A percentile compares a stretch with the other conserved stretches of the same genome.
Evolutionary conservation across 1,140 invertebrate species (phyloP).

Genomic region (Amyelois transitella): DNA sequence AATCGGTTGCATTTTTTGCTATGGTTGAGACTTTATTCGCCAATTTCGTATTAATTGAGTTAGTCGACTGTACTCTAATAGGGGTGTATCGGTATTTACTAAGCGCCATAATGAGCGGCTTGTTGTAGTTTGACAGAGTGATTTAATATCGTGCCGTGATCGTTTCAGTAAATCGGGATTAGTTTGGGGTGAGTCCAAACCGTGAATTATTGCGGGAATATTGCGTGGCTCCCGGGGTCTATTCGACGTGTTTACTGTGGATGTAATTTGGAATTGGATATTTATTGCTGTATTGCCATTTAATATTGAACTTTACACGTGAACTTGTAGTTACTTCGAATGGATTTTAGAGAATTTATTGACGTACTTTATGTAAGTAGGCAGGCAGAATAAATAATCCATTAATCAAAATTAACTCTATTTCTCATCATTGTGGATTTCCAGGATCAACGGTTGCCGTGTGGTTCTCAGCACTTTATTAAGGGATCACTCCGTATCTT

Average conservation of each 20-base stretch:
- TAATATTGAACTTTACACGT: not conserved
- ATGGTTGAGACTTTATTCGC: conserved; percentile 19
- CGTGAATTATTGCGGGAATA: conserved; percentile 45
- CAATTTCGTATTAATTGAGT: conserved; percentile 41
- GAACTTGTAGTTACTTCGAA: not conserved
- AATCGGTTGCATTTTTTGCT: conserved; percentile 15
- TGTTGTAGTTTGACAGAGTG: conserved; percentile 65
- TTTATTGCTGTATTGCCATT: conserved; percentile 8
- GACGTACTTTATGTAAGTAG: too few relatives aligned
- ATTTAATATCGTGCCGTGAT: conserved; percentile 60
- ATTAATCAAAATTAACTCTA: too few relatives aligned
- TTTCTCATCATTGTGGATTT: too few relatives aligned
- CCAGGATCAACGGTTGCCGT: too few relatives aligned
- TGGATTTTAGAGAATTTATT: too few relatives aligned
- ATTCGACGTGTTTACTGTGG: conserved; percentile 9
- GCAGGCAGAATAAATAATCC: too few relatives aligned
- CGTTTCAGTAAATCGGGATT: conserved; percentile 63
- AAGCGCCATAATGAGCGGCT: conserved; percentile 55
- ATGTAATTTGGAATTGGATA: conserved; percentile 11
- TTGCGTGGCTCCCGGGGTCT: conserved; percentile 13
- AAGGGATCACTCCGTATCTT: too few relatives aligned
- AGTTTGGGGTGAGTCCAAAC: conserved; percentile 35
- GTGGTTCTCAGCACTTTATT: too few relatives aligned
- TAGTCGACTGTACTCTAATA: conserved; percentile 32
- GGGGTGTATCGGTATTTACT: conserved; percentile 44